phyloP scores from a whole-genome alignment of 2,797 vertebrate genomes.

The Onychomys torridus region DNA sequence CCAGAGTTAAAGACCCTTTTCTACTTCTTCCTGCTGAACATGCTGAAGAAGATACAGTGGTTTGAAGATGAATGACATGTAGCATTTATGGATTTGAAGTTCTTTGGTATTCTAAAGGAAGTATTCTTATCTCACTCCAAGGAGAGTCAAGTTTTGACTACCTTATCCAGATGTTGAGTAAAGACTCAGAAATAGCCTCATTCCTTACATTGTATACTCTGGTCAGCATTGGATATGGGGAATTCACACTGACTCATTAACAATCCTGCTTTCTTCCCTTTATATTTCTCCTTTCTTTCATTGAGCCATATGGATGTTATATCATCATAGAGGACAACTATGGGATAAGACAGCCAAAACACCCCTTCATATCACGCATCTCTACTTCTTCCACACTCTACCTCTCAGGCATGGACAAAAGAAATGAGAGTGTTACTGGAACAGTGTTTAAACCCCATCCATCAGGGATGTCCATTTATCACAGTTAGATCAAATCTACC shows the following conservation, averaged over 20 bases:
- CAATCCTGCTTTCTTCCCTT: background rate
- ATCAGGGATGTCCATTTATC: background rate
- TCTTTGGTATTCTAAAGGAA: background rate
- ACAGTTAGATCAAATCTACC: conserved; percentile 5
- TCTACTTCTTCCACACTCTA: background rate
- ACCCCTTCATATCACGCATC: background rate
- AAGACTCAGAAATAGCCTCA: conserved; percentile 19
- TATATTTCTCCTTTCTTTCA: background rate
- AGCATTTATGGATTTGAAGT: background rate
- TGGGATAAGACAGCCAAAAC: background rate
- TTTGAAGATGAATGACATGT: background rate
- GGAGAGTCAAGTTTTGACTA: background rate
- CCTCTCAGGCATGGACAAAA: background rate
- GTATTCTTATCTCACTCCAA: background rate
- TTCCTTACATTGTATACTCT: background rate
- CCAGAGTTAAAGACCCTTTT: conserved; percentile 12
- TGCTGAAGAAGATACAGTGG: background rate
- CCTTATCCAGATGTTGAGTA: background rate
- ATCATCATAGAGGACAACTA: background rate
- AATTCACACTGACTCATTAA: background rate
- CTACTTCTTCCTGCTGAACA: background rate
- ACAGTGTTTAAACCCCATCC: background rate
- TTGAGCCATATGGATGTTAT: background rate
- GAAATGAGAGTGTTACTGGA: background rate
- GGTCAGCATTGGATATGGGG: background rate